Evolutionary conservation across 2,888 invertebrate genomes (phyloP).

Genomic region (Sarcophaga subvicina): DNA sequence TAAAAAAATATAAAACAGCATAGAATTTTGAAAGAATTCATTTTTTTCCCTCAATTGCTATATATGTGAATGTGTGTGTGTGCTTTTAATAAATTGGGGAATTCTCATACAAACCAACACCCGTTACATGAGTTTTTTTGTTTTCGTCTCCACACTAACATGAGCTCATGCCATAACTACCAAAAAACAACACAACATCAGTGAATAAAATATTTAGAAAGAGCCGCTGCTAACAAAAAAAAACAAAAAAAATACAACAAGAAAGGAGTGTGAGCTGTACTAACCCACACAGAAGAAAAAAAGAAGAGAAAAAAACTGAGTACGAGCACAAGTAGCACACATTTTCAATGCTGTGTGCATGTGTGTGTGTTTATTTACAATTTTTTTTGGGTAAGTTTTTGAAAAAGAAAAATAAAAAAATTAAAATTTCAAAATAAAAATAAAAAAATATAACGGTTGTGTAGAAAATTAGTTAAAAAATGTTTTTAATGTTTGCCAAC

Average conservation of each 20-base stretch:
- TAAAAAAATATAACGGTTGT: slow-evolving; percentile 73
- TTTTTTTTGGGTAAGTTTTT: slow-evolving; percentile 51
- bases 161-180: too few relatives aligned
- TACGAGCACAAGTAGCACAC: slow-evolving; percentile 47
- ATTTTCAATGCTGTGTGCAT: slow-evolving; percentile 22
- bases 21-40: slow-evolving; percentile 66
- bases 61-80: slow-evolving; percentile 59
- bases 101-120: slow-evolving; percentile 42
- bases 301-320: slow-evolving; percentile 53
- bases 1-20: slow-evolving; percentile 56
- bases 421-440: slow-evolving; percentile 36
- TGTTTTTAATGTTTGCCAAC: slow-evolving; percentile 70
- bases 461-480: slow-evolving; percentile 81
- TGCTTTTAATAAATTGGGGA: slow-evolving; percentile 46
- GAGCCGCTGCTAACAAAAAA: neutral
- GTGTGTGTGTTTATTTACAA: slow-evolving; percentile 30
- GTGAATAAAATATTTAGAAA: slow-evolving; percentile 55
- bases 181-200: slow-evolving; percentile 12
- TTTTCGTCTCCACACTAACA: too few relatives aligned
- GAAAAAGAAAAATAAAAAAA: slow-evolving; percentile 9
- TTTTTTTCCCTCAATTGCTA: slow-evolving; percentile 39
- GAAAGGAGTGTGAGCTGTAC: slow-evolving; percentile 14
- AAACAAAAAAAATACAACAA: slow-evolving; percentile 37
- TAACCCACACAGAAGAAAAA: slow-evolving; percentile 12
- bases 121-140: too few relatives aligned